These are phyloP conservation scores for Urophycis tenuis DNA, from an alignment of 2,797 vertebrate genomes.

Conservation along the genomic window DNA sequence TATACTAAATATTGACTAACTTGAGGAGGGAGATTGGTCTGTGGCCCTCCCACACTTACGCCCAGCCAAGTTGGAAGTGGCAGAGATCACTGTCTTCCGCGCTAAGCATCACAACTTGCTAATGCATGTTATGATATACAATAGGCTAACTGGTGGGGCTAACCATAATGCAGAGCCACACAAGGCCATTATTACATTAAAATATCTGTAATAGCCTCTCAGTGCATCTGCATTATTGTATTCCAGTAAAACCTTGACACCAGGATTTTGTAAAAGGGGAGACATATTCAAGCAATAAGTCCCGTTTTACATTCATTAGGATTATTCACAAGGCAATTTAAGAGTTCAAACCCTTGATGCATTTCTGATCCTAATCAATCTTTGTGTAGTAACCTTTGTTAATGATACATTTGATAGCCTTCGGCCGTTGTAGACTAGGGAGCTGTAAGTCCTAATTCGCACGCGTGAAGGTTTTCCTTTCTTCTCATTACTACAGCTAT, in stretches of 20 bases:
- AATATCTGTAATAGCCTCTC: neutral
- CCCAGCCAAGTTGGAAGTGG: neutral
- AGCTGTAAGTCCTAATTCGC: neutral
- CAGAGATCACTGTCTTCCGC: neutral
- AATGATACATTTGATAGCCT: constrained; percentile 1
- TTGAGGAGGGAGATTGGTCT: neutral
- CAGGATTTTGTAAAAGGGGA: neutral
- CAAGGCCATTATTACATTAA: neutral
- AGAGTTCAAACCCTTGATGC: neutral
- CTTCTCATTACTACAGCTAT: constrained; percentile 1
- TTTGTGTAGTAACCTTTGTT: neutral
- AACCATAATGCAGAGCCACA: neutral
- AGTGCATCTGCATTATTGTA: neutral
- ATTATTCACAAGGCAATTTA: constrained; percentile 3
- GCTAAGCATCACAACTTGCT: neutral
- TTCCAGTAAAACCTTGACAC: neutral
- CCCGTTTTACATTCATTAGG: neutral
- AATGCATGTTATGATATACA: neutral
- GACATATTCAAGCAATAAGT: neutral
- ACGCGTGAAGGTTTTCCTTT: neutral
- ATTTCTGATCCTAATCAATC: constrained; percentile 2
- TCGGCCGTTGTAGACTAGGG: neutral
- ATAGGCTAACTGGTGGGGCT: neutral
- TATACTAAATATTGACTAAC: neutral
- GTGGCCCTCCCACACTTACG: neutral